Base-by-base conservation (phyloP, 92 coral and sea anemone genomes). In the Siderastrea siderea region DNA sequence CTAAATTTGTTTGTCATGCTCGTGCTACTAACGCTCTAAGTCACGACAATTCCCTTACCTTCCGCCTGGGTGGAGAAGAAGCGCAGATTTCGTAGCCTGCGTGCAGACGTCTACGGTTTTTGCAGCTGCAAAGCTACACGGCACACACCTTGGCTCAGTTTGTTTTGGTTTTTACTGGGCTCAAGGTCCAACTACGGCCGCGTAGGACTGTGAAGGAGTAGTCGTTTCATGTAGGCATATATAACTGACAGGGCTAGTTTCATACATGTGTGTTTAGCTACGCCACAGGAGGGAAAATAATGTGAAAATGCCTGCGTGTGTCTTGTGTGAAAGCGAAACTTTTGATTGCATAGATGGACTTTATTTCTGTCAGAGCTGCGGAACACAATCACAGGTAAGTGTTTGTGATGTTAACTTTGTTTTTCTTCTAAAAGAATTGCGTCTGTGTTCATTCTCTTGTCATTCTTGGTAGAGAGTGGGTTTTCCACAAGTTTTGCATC, bases 381-480 rank as follows among this genome's bases (percentile, higher is more conserved):
- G 98, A 6, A 98, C 99, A 6, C 98, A 98, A 84, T 92, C 98
- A 11, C 98, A 98, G 93, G 98, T 96, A 50, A 58, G 79, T 74
- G 9, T n/a, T 43, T 13, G 38, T 26, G 54, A 5, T 48, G 43
- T 46, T 2, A 79, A 51, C 46, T 80, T 6, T 7, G 7, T 47
- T 62, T 65, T 5, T 16, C 81, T 4, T 2, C 7, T 13, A 16
- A 49, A 43, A 3, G n/a, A 52, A 55, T 17, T 12, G 26, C 6
- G 19, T 57, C 5, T 26, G 7, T 26, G 7, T 14, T 54, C 47
- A 26, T 26, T 26, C 38, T 26, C 38, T 26, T 26, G 38, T 26
- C 38, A 26, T 26, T 26, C 38, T 26, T 26, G 38, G 38, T 26
- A 26, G 38, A 26, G 38, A 26, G 38, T 26, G 0, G 38, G 38